Percentiles rank a stretch among this genome's conserved stretches.
Conservation (phyloP, 2,888 invertebrate genomes). For the Scelioninae gen. 1 region DNA sequence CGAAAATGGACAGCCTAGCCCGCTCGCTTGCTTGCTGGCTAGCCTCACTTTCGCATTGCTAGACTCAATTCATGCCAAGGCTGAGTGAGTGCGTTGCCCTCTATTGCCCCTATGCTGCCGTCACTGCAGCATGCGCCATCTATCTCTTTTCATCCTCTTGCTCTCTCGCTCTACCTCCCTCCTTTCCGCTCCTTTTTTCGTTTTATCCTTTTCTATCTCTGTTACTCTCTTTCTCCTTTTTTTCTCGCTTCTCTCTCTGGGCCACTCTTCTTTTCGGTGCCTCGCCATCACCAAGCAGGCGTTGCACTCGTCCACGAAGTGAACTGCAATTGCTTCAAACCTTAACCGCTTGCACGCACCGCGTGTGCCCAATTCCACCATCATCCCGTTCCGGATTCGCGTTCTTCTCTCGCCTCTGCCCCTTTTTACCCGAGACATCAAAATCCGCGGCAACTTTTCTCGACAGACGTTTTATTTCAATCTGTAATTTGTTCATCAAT, state of each 20-base stretch:
- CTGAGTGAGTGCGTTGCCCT: constrained; percentile 85
- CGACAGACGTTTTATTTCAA: constrained; percentile 44
- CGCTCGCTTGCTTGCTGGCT: constrained; percentile 73
- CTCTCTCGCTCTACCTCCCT: constrained; percentile 24
- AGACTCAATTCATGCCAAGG: constrained; percentile 85
- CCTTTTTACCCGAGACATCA: constrained; percentile 43
- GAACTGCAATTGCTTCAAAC: constrained; percentile 81
- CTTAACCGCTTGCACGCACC: constrained; percentile 77
- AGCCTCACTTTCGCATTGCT: constrained; percentile 84
- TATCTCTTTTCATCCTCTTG: constrained; percentile 22
- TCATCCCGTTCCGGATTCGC: constrained; percentile 73
- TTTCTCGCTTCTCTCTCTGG: constrained; percentile 33
- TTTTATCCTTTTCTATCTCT: constrained; percentile 30
- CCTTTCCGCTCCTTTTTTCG: constrained; percentile 23
- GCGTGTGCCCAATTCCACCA: constrained; percentile 80
- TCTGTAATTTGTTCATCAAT: constrained; percentile 53
- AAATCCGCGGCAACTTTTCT: constrained; percentile 44
- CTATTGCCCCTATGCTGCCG: constrained; percentile 83
- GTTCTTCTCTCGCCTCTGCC: constrained; percentile 55
- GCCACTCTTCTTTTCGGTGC: constrained; percentile 69
- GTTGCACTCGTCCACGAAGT: constrained; percentile 77
- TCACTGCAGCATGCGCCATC: constrained; percentile 75
- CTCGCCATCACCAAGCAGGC: constrained; percentile 69
- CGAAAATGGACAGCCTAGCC: constrained; percentile 71
- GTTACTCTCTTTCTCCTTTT: constrained; percentile 26